These are phyloP conservation scores for Selene dorsalis DNA, from an alignment of 2,797 vertebrate species.

Conservation along the genomic window DNA sequence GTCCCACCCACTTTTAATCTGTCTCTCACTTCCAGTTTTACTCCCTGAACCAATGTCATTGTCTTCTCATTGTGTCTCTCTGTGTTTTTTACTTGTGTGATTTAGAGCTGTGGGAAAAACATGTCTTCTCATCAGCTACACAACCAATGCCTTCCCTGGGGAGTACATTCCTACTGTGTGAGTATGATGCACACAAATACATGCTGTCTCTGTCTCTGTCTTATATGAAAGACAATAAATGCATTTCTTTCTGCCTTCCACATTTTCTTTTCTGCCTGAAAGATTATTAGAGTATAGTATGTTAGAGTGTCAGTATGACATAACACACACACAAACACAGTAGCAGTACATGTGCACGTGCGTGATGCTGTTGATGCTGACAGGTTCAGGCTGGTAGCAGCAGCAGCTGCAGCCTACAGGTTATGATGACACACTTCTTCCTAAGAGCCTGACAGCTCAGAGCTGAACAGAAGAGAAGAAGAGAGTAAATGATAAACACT, in stretches of 20 bases:
- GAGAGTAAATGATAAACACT: background rate
- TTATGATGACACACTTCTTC: slow-evolving; percentile 16
- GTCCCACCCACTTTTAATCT: no score
- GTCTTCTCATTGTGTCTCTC: background rate
- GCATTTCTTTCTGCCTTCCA: no score
- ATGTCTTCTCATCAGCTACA: slow-evolving; percentile 96
- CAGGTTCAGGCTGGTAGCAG: slow-evolving; percentile 48
- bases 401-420: background rate
- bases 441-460: background rate
- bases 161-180: slow-evolving; percentile 96
- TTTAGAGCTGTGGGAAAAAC: slow-evolving; percentile 95
- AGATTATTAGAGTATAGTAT: no score
- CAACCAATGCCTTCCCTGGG: slow-evolving; percentile 94
- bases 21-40: background rate
- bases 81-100: slow-evolving; percentile 57
- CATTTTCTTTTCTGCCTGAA: no score
- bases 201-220: background rate
- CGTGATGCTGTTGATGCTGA: background rate
- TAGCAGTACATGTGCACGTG: background rate
- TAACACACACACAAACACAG: no score
- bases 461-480: background rate
- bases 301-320: background rate
- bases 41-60: background rate
- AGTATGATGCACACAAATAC: slow-evolving; percentile 74
- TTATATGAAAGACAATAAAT: background rate